These are phyloP conservation scores for Cantharis lateralis DNA, from an alignment of 2,888 invertebrate species.

Conservation along the genomic window DNA sequence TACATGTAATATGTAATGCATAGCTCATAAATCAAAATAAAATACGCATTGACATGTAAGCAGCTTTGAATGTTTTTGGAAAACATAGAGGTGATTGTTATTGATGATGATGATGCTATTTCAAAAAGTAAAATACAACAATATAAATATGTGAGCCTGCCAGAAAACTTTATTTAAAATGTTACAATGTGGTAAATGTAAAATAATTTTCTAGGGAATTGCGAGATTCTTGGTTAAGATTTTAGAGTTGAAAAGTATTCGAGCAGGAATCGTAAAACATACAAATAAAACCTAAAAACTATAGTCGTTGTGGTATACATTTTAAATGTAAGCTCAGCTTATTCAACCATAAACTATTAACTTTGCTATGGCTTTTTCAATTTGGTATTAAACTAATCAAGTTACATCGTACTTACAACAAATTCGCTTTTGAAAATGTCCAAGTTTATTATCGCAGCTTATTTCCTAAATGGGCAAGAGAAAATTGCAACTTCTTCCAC, in stretches of 20 bases:
- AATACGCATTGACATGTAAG: background rate
- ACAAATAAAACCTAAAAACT: background rate
- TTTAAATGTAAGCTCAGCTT: background rate
- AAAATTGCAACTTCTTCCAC: slow-evolving; percentile 5
- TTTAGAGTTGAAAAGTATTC: background rate
- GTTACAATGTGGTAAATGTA: background rate
- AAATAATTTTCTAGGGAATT: background rate
- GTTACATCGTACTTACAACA: background rate
- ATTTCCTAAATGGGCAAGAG: background rate
- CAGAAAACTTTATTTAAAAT: background rate
- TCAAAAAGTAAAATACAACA: background rate
- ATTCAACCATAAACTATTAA: background rate
- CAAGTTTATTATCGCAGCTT: background rate
- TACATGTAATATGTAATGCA: background rate
- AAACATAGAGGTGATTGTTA: background rate
- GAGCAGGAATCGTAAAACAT: background rate
- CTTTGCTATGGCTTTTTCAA: background rate
- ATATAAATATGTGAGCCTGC: background rate
- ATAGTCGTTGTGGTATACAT: background rate
- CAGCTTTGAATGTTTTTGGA: background rate
- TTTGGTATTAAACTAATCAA: background rate
- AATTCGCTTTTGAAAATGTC: background rate
- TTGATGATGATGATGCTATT: background rate
- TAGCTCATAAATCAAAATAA: background rate
- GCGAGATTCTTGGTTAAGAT: background rate